Evolutionary conservation across 2,888 invertebrate species (phyloP), one percentile per base, ranked within the genome.

Genomic region (Nemoura dubitans): DNA sequence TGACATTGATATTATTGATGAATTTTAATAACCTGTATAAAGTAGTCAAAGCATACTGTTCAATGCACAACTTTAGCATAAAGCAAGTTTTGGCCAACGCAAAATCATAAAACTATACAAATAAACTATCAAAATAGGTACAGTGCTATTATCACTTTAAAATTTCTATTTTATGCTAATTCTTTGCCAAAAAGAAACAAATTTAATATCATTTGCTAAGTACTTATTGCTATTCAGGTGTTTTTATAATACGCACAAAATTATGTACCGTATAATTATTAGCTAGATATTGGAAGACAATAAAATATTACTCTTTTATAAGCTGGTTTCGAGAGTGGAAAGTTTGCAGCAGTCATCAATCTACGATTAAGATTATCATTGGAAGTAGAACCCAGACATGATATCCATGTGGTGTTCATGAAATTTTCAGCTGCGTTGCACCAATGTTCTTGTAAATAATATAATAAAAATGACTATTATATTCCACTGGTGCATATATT

Each of bases 261-360:
- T 27, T 78, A 78, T 78, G 3, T 78, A 78, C 10, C 26, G 16
- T 78, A 27, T 42, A 36, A 84, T 59, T 59, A 84, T 84, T 84
- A 84, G 84, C 59, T 84, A 87, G 77, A 85, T 87, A 88, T 80
- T 88, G 88, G 86, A 86, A 88, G 88, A 88, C 88, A 88, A 88
- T 88, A 88, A 88, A 78, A 82, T 83, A 84, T 83, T 83, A 86
- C 83, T 86, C 77, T 87, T 87, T 84, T 87, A 76, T 87, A 85
- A 85, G 85, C 80, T 85, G 78, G 86, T 78, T 80, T 78, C 81
- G 21, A 30, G 81, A 78, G 86, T 43, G 86, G 80, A 77, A 78
- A 14, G 78, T 83, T 43, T 25, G 36, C 85, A 85, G 85, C 85
- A 83, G 83, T 42, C 28, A 30, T 81, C 30, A 30, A 81, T 30